Percentiles rank a stretch among this genome's conserved stretches.
Conservation (phyloP, 2,888 invertebrate species). For the Diarsia brunnea region DNA sequence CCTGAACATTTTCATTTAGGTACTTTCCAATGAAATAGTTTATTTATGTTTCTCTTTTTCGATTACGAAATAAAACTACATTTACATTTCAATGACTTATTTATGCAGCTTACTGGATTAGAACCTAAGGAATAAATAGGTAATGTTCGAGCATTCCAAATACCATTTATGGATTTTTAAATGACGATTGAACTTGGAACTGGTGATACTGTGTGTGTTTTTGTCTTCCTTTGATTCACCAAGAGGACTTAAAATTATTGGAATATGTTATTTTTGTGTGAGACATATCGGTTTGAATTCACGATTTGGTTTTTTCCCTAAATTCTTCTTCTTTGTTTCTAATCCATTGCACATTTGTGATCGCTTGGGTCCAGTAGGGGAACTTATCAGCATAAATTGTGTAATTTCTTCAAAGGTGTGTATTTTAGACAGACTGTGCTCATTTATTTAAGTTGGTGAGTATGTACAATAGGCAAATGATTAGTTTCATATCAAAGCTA, state of each 20-base stretch:
- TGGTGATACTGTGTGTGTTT: too few relatives aligned
- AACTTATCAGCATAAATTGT: background rate
- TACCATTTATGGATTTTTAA: too few relatives aligned
- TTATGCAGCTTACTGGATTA: background rate
- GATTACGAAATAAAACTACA: constrained; percentile 15
- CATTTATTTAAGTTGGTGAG: background rate
- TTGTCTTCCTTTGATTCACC: too few relatives aligned
- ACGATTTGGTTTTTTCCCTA: background rate
- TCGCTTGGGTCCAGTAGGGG: too few relatives aligned
- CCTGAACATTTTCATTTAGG: constrained; percentile 62
- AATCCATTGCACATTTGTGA: background rate
- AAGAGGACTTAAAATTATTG: too few relatives aligned
- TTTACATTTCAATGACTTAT: constrained; percentile 48
- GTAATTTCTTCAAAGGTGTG: background rate
- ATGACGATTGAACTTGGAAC: too few relatives aligned
- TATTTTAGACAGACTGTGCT: background rate
- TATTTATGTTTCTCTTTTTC: constrained; percentile 53
- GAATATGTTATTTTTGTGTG: too few relatives aligned
- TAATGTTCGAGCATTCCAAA: too few relatives aligned
- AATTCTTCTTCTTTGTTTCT: background rate
- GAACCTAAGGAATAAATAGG: too few relatives aligned
- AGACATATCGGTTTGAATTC: too few relatives aligned
- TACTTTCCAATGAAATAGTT: constrained; percentile 63
- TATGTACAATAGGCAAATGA: background rate
- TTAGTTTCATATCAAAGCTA: background rate